Conservation (phyloP, 2,797 vertebrate genomes). For the Mormyrus hasselquistii region DNA sequence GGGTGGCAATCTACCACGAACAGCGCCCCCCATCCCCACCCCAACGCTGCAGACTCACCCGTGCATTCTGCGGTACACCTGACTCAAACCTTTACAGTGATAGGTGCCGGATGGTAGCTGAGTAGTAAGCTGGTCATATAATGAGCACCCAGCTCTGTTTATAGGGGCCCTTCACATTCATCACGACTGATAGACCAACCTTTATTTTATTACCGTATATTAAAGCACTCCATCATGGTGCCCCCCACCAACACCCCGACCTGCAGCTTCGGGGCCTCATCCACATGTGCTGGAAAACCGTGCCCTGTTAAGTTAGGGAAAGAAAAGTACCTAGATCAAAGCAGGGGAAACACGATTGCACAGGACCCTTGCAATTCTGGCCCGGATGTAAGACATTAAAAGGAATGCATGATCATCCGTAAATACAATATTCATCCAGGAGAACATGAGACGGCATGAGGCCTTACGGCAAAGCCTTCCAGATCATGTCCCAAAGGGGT, state of each 20-base stretch:
- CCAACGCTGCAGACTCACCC: background rate
- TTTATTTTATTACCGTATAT: conserved; percentile 13
- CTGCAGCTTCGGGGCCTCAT: background rate
- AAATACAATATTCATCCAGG: conserved; percentile 1
- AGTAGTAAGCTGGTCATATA: background rate
- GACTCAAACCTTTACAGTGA: background rate
- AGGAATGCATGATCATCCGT: conserved; percentile 24
- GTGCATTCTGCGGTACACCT: background rate
- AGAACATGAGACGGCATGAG: background rate
- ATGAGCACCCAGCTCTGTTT: background rate
- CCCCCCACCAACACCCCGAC: background rate
- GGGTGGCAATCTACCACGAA: background rate
- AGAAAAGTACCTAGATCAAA: conserved; percentile 2
- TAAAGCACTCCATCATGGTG: conserved; percentile 1
- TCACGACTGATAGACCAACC: background rate
- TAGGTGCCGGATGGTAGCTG: background rate
- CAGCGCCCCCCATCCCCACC: background rate
- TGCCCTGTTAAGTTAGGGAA: background rate
- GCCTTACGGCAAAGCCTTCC: background rate
- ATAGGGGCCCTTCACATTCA: background rate
- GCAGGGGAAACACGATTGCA: background rate
- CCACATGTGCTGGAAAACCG: background rate
- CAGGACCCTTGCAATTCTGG: background rate
- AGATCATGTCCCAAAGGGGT: background rate
- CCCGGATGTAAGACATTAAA: conserved; percentile 21